Evolutionary conservation across 2,797 vertebrate genomes (phyloP), one percentile per base, ranked within the genome.

Genomic region (Esox masquinongy): DNA sequence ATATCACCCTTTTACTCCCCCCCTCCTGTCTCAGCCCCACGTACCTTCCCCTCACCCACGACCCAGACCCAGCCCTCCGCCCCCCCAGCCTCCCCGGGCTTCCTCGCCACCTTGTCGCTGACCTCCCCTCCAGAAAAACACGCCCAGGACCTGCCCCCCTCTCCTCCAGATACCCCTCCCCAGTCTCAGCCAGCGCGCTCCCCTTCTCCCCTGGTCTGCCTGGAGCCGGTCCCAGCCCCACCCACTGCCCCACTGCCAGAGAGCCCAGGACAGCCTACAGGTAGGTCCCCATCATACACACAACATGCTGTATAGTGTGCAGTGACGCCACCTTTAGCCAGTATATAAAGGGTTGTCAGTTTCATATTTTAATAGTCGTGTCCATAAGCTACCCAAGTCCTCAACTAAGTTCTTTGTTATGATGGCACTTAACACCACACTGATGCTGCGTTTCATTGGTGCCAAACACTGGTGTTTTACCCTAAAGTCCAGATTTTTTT

Each of bases 61-160:
- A 85, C 39, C 43, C 86, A 88, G 8, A 73, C 86, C 53, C 87
- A 86, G 36, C 79, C 85, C 0, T 81, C 88, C 17, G 86, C 89
- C 5, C 88, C 88, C 9, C 87, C 89, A 0, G 85, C 82, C 36
- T 92, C 92, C 29, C 89, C 90, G 7, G 85, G 24, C 78, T 79
- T 87, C 31, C 76, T 90, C 73, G 85, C 81, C 53, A 87, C 83
- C 74, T 66, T 85, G 68, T 71, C 84, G 15, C 39, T 77, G 53
- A 59, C 16, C 77, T 79, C 73, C 71, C 68, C 73, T 43, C 68
- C 76, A 47, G 74, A 75, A 39, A 70, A 9, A 3, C 61, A 77
- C 51, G 36, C 83, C n/a, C 85, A 79, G 24, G 76, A 67, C 26
- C 68, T 63, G 29, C 75, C 77, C 4, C 17, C 70, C 14, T 86